Evolutionary conservation across 2,888 invertebrate species (phyloP).

Genomic region (Caenorhabditis sulstoni): DNA sequence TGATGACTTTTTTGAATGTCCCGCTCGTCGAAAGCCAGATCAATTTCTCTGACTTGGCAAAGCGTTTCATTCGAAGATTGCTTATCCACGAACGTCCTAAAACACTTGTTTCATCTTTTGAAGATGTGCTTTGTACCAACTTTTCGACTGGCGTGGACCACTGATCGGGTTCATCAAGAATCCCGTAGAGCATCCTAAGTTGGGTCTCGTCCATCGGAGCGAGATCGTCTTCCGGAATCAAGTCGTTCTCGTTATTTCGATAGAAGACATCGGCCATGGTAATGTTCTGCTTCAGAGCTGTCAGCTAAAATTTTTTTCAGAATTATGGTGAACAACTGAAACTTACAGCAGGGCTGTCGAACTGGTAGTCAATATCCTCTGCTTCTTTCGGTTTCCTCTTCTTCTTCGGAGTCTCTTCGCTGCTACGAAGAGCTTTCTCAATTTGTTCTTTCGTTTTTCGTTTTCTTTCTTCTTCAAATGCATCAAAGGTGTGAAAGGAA

Average conservation of each 20-base stretch:
- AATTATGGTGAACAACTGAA: no score
- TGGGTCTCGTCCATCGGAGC: conserved; percentile 10
- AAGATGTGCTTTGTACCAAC: not conserved
- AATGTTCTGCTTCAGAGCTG: conserved; percentile 24
- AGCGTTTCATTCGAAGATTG: not conserved
- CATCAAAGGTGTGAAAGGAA: conserved; percentile 8
- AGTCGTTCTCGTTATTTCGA: not conserved
- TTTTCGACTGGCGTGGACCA: not conserved
- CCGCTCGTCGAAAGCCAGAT: conserved; percentile 3
- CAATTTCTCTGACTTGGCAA: not conserved
- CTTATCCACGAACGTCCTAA: conserved; percentile 18
- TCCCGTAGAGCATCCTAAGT: conserved; percentile 19
- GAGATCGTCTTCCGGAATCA: conserved; percentile 12
- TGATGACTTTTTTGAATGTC: not conserved
- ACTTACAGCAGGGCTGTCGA: conserved; percentile 7
- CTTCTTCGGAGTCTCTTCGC: conserved; percentile 29
- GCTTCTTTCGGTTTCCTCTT: conserved; percentile 17
- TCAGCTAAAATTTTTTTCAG: conserved; percentile 10
- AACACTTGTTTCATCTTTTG: not conserved
- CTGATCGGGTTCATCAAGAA: not conserved
- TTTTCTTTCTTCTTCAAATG: conserved; percentile 27
- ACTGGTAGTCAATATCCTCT: not conserved
- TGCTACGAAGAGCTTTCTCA: not conserved
- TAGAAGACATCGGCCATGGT: conserved; percentile 27
- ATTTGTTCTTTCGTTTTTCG: conserved; percentile 30